These are phyloP conservation scores for Ammodytes dubius DNA, from an alignment of 2,113 vertebrate species.

Conservation along the genomic window DNA sequence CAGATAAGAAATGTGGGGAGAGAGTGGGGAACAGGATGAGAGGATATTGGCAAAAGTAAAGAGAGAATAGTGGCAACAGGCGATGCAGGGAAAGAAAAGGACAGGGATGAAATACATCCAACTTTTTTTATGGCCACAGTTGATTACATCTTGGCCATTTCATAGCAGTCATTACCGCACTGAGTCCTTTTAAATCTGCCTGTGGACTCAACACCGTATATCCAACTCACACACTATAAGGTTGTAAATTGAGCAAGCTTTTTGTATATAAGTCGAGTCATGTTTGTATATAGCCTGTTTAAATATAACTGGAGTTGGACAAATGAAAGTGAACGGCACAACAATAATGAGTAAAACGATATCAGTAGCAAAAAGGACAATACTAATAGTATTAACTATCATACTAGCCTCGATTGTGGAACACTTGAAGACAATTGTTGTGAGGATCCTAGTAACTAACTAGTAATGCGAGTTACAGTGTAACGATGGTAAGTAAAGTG, in stretches of 20 bases:
- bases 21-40: background rate
- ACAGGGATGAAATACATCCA: background rate
- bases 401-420: no score
- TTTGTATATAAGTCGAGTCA: background rate
- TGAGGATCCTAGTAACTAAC: no score
- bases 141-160: background rate
- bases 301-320: no score
- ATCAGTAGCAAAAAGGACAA: no score
- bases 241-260: background rate
- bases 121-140: slow-evolving; percentile 20
- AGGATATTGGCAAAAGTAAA: background rate
- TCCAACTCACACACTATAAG: slow-evolving; percentile 23
- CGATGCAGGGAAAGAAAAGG: background rate
- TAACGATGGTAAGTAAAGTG: no score
- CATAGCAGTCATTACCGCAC: slow-evolving; percentile 19
- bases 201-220: slow-evolving; percentile 19
- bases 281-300: no score
- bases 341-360: no score
- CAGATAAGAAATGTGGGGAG: slow-evolving; percentile 52
- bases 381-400: no score
- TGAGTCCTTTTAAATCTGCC: slow-evolving; percentile 34
- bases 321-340: no score
- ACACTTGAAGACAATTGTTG: no score
- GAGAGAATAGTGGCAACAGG: background rate
- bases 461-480: no score